A percentile compares a stretch with the other conserved stretches of the same genome.
Evolutionary conservation across 2,113 vertebrate genomes (phyloP).

Genomic region (Oreotrochilus melanogaster): DNA sequence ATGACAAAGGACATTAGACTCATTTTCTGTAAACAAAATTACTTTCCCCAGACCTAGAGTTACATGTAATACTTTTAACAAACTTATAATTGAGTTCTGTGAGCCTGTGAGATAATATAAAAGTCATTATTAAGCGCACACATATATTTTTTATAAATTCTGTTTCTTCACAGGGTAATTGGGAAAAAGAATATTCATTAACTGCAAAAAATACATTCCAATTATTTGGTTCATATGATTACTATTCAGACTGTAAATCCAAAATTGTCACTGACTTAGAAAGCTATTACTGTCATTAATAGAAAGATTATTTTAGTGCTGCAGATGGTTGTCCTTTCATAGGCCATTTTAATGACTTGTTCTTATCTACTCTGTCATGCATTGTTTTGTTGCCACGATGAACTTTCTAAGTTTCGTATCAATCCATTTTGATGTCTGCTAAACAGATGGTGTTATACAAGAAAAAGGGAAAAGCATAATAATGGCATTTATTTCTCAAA

Average conservation of each 20-base stretch:
- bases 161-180: neutral
- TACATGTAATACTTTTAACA: neutral
- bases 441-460: conserved; percentile 77
- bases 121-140: neutral
- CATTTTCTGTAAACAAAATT: neutral
- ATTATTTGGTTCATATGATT: conserved; percentile 56
- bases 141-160: neutral
- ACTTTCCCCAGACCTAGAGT: neutral
- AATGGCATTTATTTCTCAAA: conserved; percentile 58
- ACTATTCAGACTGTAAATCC: conserved; percentile 65
- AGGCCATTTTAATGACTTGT: conserved; percentile 78
- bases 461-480: conserved; percentile 61
- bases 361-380: conserved; percentile 79
- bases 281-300: conserved; percentile 73
- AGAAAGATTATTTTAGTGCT: conserved; percentile 65
- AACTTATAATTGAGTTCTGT: neutral
- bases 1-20: neutral
- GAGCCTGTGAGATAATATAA: neutral
- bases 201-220: conserved; percentile 48
- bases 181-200: conserved; percentile 7
- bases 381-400: conserved; percentile 74
- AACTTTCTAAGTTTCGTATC: conserved; percentile 78
- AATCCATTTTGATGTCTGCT: conserved; percentile 78
- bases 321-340: conserved; percentile 81
- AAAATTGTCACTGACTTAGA: conserved; percentile 55